Percentiles rank a stretch among this genome's conserved stretches.
phyloP scores from a whole-genome alignment of 2,888 invertebrate genomes.

The Ochlodes sylvanus region DNA sequence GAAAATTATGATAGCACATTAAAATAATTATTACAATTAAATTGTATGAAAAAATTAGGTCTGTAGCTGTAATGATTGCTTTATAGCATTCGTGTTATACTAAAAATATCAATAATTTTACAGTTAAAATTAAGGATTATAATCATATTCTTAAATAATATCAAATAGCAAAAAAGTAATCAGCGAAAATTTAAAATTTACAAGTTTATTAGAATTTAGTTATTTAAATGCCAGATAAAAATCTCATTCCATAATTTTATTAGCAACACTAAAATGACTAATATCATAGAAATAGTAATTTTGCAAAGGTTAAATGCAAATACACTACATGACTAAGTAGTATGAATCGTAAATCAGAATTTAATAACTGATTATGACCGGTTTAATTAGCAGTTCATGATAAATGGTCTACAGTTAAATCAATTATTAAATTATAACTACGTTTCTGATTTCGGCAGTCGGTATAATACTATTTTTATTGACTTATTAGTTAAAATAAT shows the following conservation, averaged over 20 bases:
- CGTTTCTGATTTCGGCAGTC: background rate
- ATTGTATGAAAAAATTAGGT: slow-evolving; percentile 29
- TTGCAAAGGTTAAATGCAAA: background rate
- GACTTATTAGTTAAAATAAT: too few species aligned
- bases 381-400: too few species aligned
- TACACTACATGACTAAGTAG: background rate
- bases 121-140: slow-evolving; percentile 2
- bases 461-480: slow-evolving; percentile 2
- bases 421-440: slow-evolving; percentile 2
- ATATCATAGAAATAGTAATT: background rate
- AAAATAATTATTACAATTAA: slow-evolving; percentile 11
- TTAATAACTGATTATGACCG: background rate
- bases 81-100: slow-evolving; percentile 3
- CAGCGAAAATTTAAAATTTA: background rate
- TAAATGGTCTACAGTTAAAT: background rate
- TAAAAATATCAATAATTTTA: slow-evolving; percentile 4
- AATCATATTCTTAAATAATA: background rate
- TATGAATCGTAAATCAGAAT: background rate
- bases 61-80: slow-evolving; percentile 25
- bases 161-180: background rate
- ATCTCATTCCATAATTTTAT: background rate
- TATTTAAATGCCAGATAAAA: background rate
- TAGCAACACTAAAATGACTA: background rate
- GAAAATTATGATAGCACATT: slow-evolving; percentile 16
- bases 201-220: background rate